These are phyloP conservation scores for Porites evermanni DNA, from an alignment of 92 coral and sea anemone genomes.

Conservation along the genomic window DNA sequence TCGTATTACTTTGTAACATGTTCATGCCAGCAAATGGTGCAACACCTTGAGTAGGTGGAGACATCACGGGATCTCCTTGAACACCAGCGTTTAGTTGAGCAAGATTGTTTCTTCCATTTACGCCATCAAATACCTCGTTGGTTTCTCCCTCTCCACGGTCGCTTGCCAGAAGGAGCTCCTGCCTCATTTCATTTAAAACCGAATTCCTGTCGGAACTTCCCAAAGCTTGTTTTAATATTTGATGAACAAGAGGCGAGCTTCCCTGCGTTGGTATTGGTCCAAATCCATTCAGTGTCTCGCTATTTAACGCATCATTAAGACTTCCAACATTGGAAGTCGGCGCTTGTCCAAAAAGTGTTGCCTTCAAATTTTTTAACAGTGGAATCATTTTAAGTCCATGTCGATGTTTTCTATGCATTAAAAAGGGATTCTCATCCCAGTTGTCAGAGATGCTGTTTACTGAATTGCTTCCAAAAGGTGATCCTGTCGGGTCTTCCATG, in stretches of 20 bases:
- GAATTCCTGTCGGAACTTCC: slow-evolving; percentile 84
- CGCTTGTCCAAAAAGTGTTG: slow-evolving; percentile 50
- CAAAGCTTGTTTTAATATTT: slow-evolving; percentile 72
- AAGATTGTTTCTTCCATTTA: slow-evolving; percentile 72
- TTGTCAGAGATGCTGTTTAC: slow-evolving; percentile 49
- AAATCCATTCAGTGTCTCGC: slow-evolving; percentile 58
- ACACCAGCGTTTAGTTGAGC: slow-evolving; percentile 56
- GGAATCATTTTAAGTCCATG: slow-evolving; percentile 74
- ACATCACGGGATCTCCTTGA: slow-evolving; percentile 42
- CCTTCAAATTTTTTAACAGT: slow-evolving; percentile 66
- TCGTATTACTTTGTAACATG: slow-evolving; percentile 25
- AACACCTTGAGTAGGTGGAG: slow-evolving; percentile 16
- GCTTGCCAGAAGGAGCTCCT: slow-evolving; percentile 82
- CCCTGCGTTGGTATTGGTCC: slow-evolving; percentile 55
- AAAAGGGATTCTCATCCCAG: slow-evolving; percentile 55
- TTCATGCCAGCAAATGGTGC: slow-evolving; percentile 5
- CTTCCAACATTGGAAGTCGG: slow-evolving; percentile 43
- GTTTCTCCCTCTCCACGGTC: slow-evolving; percentile 70
- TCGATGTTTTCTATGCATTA: slow-evolving; percentile 29
- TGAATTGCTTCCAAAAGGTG: not conserved
- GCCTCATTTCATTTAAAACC: slow-evolving; percentile 88
- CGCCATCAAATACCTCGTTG: slow-evolving; percentile 76
- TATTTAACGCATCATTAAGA: slow-evolving; percentile 53
- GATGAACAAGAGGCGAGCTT: slow-evolving; percentile 57
- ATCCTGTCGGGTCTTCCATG: slow-evolving; percentile 51